Conservation (phyloP, 2,113 vertebrate genomes). For the Lagopus muta region DNA sequence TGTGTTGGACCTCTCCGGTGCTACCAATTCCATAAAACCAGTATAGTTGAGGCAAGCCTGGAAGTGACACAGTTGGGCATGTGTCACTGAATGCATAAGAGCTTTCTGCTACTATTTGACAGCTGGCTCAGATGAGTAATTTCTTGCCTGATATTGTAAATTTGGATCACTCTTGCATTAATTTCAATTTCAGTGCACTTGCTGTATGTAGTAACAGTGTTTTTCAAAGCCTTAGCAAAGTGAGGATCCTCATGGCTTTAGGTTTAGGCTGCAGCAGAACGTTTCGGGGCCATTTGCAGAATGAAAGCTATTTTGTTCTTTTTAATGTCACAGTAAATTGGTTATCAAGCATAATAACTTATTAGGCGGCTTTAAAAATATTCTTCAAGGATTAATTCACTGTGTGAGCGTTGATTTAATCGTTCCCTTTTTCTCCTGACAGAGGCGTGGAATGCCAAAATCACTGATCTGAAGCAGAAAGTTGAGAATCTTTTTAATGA, state of each 20-base stretch:
- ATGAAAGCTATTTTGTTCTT: background rate
- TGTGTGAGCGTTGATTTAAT: background rate
- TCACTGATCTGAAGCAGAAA: constrained; percentile 80
- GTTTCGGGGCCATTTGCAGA: background rate
- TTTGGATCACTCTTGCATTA: background rate
- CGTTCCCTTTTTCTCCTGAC: constrained; percentile 23
- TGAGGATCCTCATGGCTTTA: background rate
- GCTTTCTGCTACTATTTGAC: background rate
- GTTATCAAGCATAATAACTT: background rate
- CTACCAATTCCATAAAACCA: background rate
- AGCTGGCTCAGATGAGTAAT: background rate
- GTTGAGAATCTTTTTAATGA: constrained; percentile 83
- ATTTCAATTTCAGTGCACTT: background rate
- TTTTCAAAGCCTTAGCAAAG: background rate
- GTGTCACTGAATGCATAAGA: rapidly evolving
- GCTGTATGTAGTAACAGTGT: background rate
- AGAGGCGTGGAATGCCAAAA: constrained; percentile 85
- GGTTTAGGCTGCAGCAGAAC: background rate
- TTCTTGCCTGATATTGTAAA: background rate
- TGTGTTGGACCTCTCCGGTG: background rate
- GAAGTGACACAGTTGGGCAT: background rate
- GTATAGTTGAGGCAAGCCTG: background rate
- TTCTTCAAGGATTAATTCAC: background rate
- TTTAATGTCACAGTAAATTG: background rate
- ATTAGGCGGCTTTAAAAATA: background rate